Conservation (phyloP, 2,113 vertebrate genomes). For the Cryptotis parvus region DNA sequence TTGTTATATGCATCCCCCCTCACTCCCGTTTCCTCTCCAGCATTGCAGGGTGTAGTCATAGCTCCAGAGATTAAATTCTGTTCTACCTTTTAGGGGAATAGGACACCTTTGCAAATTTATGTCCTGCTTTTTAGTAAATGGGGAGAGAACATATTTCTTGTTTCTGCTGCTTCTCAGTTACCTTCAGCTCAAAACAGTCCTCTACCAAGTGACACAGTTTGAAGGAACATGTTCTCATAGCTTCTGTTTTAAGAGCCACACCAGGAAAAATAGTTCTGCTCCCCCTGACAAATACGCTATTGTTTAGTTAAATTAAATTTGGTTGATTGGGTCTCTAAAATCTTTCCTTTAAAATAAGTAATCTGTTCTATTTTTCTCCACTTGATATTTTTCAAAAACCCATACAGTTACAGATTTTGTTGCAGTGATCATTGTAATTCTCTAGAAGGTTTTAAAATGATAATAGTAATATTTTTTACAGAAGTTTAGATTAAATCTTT, state of each 20-base stretch:
- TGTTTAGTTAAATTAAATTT: background rate
- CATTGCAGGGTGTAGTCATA: background rate
- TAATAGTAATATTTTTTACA: background rate
- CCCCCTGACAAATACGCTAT: background rate
- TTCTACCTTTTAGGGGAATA: background rate
- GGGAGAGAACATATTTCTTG: background rate
- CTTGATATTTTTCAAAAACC: background rate
- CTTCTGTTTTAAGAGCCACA: constrained; percentile 23
- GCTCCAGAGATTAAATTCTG: background rate
- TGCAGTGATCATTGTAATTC: background rate
- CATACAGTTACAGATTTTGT: background rate
- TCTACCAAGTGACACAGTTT: background rate
- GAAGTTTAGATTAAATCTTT: background rate
- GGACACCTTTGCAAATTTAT: background rate
- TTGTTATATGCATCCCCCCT: background rate
- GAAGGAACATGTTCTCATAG: background rate
- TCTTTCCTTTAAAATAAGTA: constrained; percentile 19
- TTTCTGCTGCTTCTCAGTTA: background rate
- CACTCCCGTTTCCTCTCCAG: background rate
- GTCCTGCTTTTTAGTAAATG: background rate
- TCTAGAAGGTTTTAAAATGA: background rate
- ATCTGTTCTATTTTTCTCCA: background rate
- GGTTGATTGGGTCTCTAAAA: background rate
- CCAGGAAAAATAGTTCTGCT: background rate
- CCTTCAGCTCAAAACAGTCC: background rate